Conservation (phyloP, 2,113 vertebrate species). For the Haplotaxodon microlepis region DNA sequence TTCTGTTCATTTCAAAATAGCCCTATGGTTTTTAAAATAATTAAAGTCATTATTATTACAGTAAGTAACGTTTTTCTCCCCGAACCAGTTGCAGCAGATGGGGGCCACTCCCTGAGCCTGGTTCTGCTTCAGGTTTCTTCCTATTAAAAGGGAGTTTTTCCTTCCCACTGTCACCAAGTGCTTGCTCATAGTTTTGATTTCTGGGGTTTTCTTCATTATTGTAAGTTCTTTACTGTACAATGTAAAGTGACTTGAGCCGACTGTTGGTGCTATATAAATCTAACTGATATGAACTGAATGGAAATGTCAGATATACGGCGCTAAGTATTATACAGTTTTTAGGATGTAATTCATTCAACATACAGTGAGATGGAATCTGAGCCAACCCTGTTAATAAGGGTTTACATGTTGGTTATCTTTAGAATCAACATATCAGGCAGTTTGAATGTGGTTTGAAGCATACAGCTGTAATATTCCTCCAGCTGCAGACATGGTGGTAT, state of each 20-base stretch:
- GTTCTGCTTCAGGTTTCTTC: not conserved
- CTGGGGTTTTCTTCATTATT: not conserved
- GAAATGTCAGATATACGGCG: not conserved
- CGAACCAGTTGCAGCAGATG: not conserved
- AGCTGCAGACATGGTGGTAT: not conserved
- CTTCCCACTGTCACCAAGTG: not conserved
- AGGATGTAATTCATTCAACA: not conserved
- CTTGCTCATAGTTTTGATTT: not conserved
- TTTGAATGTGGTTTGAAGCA: not conserved
- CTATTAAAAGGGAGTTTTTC: not conserved
- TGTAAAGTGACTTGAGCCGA: not conserved
- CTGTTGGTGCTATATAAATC: not conserved
- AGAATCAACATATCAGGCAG: not conserved
- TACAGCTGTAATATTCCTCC: not conserved
- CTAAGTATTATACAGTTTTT: not conserved
- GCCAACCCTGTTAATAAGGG: rapidly evolving
- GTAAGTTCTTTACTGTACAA: not conserved
- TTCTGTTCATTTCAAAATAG: not conserved
- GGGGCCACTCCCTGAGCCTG: not conserved
- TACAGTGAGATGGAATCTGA: not conserved
- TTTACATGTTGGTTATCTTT: not conserved
- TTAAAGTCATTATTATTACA: not conserved
- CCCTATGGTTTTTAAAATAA: not conserved
- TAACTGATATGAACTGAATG: not conserved
- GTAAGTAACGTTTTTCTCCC: not conserved